These are phyloP conservation scores for Panagrolaimus sp. DNA, from an alignment of 1,140 invertebrate genomes.

Conservation along the genomic window DNA sequence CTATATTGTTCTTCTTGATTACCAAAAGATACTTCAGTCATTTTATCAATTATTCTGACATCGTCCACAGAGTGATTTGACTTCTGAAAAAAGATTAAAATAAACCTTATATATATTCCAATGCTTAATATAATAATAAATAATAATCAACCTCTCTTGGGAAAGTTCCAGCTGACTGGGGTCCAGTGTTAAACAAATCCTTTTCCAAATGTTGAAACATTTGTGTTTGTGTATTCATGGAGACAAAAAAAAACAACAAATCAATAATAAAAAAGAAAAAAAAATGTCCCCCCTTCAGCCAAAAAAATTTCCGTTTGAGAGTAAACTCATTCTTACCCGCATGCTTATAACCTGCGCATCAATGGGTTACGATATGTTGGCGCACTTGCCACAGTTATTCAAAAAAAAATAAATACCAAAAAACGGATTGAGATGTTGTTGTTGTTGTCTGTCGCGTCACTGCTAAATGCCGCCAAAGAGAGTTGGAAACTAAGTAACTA, in stretches of 20 bases:
- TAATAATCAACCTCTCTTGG: background rate
- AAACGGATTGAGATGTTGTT: too few relatives aligned
- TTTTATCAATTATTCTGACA: background rate
- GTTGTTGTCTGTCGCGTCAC: too few relatives aligned
- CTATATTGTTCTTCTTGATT: background rate
- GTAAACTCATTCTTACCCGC: background rate
- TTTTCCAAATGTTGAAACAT: conserved; percentile 16
- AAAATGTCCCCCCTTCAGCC: background rate
- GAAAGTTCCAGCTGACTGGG: background rate
- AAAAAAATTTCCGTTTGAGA: background rate
- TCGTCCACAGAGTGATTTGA: background rate
- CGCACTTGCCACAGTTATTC: too few relatives aligned
- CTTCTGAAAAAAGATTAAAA: background rate
- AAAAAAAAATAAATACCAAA: too few relatives aligned
- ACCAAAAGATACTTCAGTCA: conserved; percentile 7
- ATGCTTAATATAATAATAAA: too few relatives aligned
- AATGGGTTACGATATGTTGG: too few relatives aligned
- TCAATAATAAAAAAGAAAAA: background rate
- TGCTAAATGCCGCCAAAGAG: too few relatives aligned
- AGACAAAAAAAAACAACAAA: background rate
- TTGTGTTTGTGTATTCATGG: conserved; percentile 1
- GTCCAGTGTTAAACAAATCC: conserved; percentile 15
- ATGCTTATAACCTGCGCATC: too few relatives aligned
- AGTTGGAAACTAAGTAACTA: too few relatives aligned
- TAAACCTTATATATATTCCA: background rate